These are phyloP conservation scores for Copidosoma aretas DNA, from an alignment of 2,888 invertebrate genomes.

Conservation along the genomic window DNA sequence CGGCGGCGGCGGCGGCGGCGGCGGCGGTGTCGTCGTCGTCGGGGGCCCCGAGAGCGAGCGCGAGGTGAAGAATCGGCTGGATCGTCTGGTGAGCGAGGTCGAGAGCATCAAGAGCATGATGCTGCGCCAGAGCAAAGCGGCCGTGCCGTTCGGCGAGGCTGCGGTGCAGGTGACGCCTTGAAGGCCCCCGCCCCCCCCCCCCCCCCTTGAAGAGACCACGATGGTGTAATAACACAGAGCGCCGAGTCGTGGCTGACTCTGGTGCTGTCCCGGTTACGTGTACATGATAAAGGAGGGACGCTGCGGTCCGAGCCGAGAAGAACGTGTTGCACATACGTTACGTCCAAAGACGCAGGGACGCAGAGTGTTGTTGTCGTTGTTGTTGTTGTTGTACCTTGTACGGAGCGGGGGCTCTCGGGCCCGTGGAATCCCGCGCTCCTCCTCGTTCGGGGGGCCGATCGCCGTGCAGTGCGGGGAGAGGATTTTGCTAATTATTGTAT, in stretches of 20 bases:
- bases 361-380: no score
- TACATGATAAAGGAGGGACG: no score
- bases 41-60: slow-evolving; percentile 68
- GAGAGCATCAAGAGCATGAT: slow-evolving; percentile 81
- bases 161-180: no score
- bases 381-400: no score
- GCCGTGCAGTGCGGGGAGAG: slow-evolving; percentile 18
- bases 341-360: slow-evolving; percentile 13
- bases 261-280: background rate
- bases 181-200: no score
- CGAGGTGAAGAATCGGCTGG: slow-evolving; percentile 84
- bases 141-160: no score
- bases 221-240: no score
- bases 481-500: slow-evolving; percentile 31
- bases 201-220: no score
- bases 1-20: slow-evolving; percentile 35
- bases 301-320: no score
- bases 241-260: background rate
- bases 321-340: no score
- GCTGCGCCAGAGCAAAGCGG: slow-evolving; percentile 69
- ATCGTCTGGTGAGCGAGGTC: slow-evolving; percentile 88
- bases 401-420: slow-evolving; percentile 3
- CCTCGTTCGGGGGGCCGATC: slow-evolving; percentile 6
- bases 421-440: slow-evolving; percentile 10
- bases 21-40: slow-evolving; percentile 36